These are phyloP conservation scores for Drosophila atripex DNA, from an alignment of 2,888 invertebrate species.

Conservation along the genomic window DNA sequence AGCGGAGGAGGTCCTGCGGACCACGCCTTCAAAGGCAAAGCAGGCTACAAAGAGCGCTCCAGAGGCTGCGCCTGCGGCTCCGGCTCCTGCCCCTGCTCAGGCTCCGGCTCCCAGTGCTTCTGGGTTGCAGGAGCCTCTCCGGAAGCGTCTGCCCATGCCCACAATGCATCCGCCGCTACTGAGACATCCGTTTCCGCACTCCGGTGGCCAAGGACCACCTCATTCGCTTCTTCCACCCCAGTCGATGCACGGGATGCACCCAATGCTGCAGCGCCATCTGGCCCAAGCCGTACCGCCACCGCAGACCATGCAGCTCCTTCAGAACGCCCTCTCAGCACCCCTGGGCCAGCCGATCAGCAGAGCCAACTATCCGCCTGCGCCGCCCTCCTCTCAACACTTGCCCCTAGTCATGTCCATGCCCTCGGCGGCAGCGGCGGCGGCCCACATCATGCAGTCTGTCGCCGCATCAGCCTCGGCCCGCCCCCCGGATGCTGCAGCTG, in stretches of 20 bases:
- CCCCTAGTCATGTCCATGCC: constrained; percentile 64
- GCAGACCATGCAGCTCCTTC: constrained; percentile 76
- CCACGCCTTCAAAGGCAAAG: constrained; percentile 54
- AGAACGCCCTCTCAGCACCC: constrained; percentile 82
- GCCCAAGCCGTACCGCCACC: constrained; percentile 61
- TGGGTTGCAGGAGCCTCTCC: constrained; percentile 83
- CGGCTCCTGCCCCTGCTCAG: constrained; percentile 7
- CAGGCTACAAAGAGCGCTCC: constrained; percentile 8
- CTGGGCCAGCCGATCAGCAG: constrained; percentile 79
- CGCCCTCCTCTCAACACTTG: constrained; percentile 51
- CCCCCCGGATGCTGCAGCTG: constrained; percentile 39
- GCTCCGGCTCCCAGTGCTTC: constrained; percentile 66
- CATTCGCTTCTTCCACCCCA: constrained; percentile 61
- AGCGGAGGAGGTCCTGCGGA: constrained; percentile 80
- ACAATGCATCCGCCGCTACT: constrained; percentile 82
- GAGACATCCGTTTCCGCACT: constrained; percentile 76
- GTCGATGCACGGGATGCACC: constrained; percentile 56
- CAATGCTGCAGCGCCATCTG: constrained; percentile 77
- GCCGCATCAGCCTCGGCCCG: constrained; percentile 58
- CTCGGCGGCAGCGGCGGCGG: constrained; percentile 62
- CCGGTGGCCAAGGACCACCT: constrained; percentile 42
- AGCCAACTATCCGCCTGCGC: constrained; percentile 50
- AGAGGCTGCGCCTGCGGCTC: constrained; percentile 45
- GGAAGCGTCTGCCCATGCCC: constrained; percentile 83
- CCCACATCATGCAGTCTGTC: constrained; percentile 63